phyloP scores from a whole-genome alignment of 2,888 invertebrate genomes.

The Thecocarcelia acutangulata region DNA sequence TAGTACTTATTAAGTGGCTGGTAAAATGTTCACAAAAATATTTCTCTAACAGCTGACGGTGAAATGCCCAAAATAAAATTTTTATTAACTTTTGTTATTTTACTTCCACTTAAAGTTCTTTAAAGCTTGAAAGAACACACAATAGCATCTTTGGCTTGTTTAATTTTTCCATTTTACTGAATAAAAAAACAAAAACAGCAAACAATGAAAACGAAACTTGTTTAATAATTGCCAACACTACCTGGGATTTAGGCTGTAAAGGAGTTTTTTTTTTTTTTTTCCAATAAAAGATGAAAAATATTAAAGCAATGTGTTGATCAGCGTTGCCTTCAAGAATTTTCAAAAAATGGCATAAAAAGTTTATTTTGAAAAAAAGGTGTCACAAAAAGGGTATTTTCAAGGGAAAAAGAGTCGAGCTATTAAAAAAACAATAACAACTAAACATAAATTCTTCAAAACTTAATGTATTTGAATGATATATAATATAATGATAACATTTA shows the following conservation, averaged over 20 bases:
- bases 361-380: too few relatives aligned
- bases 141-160: neutral
- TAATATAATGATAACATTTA: too few relatives aligned
- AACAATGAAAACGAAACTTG: neutral
- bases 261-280: slow-evolving; percentile 17
- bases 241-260: slow-evolving; percentile 51
- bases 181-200: neutral
- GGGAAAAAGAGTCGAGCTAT: too few relatives aligned
- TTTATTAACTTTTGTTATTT: slow-evolving; percentile 30
- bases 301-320: slow-evolving; percentile 55
- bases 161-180: neutral
- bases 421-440: too few relatives aligned
- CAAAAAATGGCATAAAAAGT: too few relatives aligned
- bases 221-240: slow-evolving; percentile 14
- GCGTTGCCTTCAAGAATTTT: too few relatives aligned
- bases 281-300: slow-evolving; percentile 31
- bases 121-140: slow-evolving; percentile 15
- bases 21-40: neutral
- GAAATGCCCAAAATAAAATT: neutral
- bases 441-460: too few relatives aligned
- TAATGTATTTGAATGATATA: too few relatives aligned
- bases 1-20: slow-evolving; percentile 9
- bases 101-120: slow-evolving; percentile 45
- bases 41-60: neutral
- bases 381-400: too few relatives aligned